Percentiles rank a stretch among this genome's conserved stretches.
These are phyloP conservation scores for Drosophila pseudotalamancana DNA, from an alignment of 2,888 invertebrate genomes.

Conservation along the genomic window DNA sequence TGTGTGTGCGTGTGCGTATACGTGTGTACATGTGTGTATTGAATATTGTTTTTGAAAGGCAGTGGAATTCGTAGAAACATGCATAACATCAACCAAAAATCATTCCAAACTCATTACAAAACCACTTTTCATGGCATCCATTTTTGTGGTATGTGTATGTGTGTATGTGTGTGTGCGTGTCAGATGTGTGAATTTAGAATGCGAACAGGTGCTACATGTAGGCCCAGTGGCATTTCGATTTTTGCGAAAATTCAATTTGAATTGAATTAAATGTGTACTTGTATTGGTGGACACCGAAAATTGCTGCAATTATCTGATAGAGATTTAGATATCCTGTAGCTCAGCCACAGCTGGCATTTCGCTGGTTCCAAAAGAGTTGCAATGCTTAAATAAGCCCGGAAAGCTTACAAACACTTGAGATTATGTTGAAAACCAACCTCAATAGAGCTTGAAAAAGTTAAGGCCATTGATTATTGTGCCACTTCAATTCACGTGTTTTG, in stretches of 20 bases:
- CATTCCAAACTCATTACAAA: slow-evolving; percentile 73
- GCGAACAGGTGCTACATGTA: slow-evolving; percentile 19
- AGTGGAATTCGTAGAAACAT: slow-evolving; percentile 29
- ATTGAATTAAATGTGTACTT: slow-evolving; percentile 3
- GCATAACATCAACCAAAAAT: slow-evolving; percentile 52
- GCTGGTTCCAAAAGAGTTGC: no score
- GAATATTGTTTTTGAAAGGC: slow-evolving; percentile 25
- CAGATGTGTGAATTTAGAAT: background rate
- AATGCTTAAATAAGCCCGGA: no score
- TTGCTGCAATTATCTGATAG: no score
- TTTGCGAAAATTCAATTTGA: slow-evolving; percentile 1
- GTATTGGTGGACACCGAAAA: no score
- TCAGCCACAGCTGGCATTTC: background rate
- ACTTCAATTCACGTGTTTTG: no score
- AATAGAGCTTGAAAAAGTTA: no score
- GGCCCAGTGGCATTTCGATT: background rate
- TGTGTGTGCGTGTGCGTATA: background rate
- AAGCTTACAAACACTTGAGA: no score
- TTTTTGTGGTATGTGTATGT: slow-evolving; percentile 17
- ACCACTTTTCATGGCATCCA: slow-evolving; percentile 54
- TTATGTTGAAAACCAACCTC: no score
- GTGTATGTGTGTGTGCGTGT: background rate
- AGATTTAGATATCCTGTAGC: no score
- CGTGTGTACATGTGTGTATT: background rate
- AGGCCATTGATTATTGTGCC: no score